These are phyloP conservation scores for Sula dactylatra DNA, from an alignment of 2,113 vertebrate species.

Conservation along the genomic window DNA sequence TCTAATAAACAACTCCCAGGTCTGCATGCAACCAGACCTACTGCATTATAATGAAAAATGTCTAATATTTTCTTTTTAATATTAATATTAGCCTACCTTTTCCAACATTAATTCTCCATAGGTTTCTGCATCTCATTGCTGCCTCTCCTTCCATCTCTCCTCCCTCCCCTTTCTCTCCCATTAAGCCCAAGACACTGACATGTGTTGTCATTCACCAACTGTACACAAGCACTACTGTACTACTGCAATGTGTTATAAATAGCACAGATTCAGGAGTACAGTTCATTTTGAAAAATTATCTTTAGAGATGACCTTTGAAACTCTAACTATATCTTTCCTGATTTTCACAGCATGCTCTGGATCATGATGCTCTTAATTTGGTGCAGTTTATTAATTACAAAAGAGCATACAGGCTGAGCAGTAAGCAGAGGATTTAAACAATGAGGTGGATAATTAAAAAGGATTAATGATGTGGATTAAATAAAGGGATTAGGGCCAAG, in stretches of 20 bases:
- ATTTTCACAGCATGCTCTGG: not conserved
- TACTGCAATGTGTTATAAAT: slow-evolving; percentile 10
- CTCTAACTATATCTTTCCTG: not conserved
- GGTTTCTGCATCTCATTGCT: not conserved
- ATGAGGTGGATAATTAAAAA: slow-evolving; percentile 61
- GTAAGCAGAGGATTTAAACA: slow-evolving; percentile 47
- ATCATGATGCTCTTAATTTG: slow-evolving; percentile 11
- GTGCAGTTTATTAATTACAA: slow-evolving; percentile 38
- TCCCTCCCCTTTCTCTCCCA: not conserved
- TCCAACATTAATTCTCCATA: not conserved
- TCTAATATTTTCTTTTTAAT: not conserved
- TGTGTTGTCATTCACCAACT: not conserved
- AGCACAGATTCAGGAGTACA: slow-evolving; percentile 1
- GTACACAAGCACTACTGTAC: not conserved
- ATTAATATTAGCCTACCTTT: not conserved
- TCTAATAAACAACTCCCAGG: not conserved
- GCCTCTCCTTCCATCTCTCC: not conserved
- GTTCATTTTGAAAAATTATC: slow-evolving; percentile 49
- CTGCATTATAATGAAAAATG: slow-evolving; percentile 5
- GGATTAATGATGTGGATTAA: slow-evolving; percentile 57
- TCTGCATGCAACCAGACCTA: not conserved
- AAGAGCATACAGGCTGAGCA: not conserved
- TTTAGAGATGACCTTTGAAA: slow-evolving; percentile 31
- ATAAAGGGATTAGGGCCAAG: slow-evolving; percentile 49
- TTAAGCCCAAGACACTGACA: not conserved